Evolutionary conservation across 2,113 vertebrate species (phyloP), one percentile per base, ranked within the genome.

Genomic region (Tricholaema leucomelas): DNA sequence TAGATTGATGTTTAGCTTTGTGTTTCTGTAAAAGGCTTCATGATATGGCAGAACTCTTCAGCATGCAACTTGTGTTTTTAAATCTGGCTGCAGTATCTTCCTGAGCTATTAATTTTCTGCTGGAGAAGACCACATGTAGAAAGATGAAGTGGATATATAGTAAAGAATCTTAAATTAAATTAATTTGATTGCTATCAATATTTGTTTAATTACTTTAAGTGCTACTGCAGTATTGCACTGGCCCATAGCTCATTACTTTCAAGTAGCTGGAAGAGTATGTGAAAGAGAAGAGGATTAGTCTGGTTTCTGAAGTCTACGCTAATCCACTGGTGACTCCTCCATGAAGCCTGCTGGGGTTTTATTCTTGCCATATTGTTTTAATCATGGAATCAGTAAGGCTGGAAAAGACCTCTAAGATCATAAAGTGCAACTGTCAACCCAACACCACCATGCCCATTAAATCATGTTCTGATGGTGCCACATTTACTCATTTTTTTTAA

Each of bases 151-250:
- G 11, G 23, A 44, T 70, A 40, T 61, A 46, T 56, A 31, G 67
- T 46, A 67, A 55, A 59, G 27, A 64, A 67, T 71, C 31, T 72
- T 67, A 73, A 75, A 50, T 64, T 10, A 71, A 73, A 71, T 81
- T 3, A 83, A 85, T 46, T 23, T 77, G 74, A 52, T 71, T 59
- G 54, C n/a, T 88, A 61, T 80, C 63, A 83, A 4, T 82, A 71
- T 78, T 85, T 91, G 46, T 82, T 87, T 90, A 91, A 88, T 85
- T 91, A 55, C 8, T 67, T 79, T 31, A 52, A 87, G 38, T 81
- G 50, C 42, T 74, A 6, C 44, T 74, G 8, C 56, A 81, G 40
- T 75, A 50, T 80, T 80, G 15, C 44, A 64, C 31, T 54, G 50
- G 31, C 27, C 28, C 30, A 19, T 66, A 81, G 36, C 58, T 81